phyloP scores from a whole-genome alignment of 2,113 vertebrate species.

The Phasianus colchicus region DNA sequence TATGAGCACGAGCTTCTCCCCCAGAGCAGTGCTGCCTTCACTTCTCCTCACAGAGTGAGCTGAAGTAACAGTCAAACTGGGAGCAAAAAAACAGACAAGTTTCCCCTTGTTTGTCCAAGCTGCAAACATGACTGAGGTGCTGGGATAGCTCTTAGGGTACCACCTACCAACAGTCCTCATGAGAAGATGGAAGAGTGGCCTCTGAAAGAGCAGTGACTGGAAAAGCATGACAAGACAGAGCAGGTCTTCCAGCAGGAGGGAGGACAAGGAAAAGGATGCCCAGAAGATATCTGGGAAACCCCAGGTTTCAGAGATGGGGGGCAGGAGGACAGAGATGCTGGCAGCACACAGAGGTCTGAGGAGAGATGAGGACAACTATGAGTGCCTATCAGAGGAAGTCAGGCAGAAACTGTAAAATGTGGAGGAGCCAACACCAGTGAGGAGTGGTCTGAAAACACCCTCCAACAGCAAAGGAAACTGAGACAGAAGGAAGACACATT shows the following conservation, averaged over 20 bases:
- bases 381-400: neutral
- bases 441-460: neutral
- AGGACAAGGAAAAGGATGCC: neutral
- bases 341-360: neutral
- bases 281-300: neutral
- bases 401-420: neutral
- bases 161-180: neutral
- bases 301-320: neutral
- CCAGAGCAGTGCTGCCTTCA: slow-evolving; percentile 39
- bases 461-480: neutral
- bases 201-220: neutral
- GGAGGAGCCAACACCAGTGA: neutral
- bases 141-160: neutral
- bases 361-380: neutral
- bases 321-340: neutral
- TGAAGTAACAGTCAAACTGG: neutral
- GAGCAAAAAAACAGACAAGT: neutral
- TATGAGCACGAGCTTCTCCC: slow-evolving; percentile 59
- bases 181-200: neutral
- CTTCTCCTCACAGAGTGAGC: slow-evolving; percentile 45
- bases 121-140: neutral
- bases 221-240: neutral
- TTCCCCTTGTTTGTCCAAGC: neutral
- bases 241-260: neutral
- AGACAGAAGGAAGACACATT: neutral